Conservation (phyloP, 92 coral and sea anemone genomes). For the Meandrina meandrites region DNA sequence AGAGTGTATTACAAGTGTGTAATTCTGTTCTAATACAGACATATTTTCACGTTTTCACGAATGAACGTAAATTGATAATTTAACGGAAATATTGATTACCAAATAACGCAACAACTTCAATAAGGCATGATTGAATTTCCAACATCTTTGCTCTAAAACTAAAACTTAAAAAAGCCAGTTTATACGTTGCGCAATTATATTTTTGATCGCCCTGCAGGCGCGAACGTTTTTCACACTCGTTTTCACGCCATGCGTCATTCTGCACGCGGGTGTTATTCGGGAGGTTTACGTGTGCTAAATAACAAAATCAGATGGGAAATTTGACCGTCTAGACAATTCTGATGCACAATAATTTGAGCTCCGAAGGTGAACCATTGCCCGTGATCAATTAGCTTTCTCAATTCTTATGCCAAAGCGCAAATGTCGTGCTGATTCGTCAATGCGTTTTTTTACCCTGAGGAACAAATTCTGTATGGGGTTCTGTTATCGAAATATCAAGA, state of each 20-base stretch:
- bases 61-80: neutral
- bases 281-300: neutral
- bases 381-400: neutral
- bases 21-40: neutral
- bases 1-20: neutral
- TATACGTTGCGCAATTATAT: too few relatives aligned
- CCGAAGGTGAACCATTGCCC: neutral
- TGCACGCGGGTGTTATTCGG: neutral
- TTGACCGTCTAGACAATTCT: constrained; percentile 16
- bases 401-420: constrained; percentile 13
- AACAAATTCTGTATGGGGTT: neutral
- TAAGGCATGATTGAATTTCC: neutral
- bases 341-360: neutral
- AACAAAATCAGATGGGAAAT: constrained; percentile 5
- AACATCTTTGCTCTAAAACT: too few relatives aligned
- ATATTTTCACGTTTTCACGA: constrained; percentile 11
- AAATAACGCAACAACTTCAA: neutral
- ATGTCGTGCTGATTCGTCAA: constrained; percentile 5
- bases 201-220: neutral
- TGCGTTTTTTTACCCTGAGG: neutral
- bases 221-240: too few relatives aligned
- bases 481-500: constrained; percentile 5
- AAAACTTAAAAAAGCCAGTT: too few relatives aligned
- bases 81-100: neutral
- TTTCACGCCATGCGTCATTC: too few relatives aligned